Evolutionary conservation across 2,113 vertebrate genomes (phyloP), one percentile per base, ranked within the genome.

Genomic region (Cyphomyrus discorhynchus): DNA sequence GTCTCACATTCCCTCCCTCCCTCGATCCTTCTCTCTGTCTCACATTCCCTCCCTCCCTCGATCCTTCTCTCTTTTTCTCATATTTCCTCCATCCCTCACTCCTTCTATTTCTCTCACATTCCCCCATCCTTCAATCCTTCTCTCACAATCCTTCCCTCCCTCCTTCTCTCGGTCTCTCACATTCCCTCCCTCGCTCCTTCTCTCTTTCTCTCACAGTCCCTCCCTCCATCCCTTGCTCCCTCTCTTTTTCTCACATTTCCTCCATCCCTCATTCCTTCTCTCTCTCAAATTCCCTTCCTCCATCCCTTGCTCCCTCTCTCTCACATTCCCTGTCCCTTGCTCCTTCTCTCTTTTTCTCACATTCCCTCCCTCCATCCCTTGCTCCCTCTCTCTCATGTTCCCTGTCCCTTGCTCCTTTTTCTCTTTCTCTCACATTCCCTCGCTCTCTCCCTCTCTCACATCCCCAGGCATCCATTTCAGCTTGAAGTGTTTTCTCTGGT

Each of bases 381-480:
- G 5, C 58, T 62, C 58, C 58, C 1, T 62, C 1, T 7, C 21
- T 62, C 56, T 62, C 21, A 66, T 8, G 11, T 27, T 70, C 3
- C 62, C n/a, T 70, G 3, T 50, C 24, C 58, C 2, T 62, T 15
- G 49, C 49, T 50, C 11, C 52, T 5, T 5, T 1, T 1, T 80
- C 66, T 56, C 8, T 13, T 27, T 46, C 31, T 56, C 35, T 5
- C 88, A 52, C 50, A 24, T 31, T 49, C 42, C 52, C 66, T 70
- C 15, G 2, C 74, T 6, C 85, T 13, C n/a, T 70, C 62, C 10
- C 15, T 17, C 52, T 2, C 7, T 2, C 92, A 66, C 90, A 89
- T 94, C 92, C 94, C 93, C 92, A 93, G 92, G 93, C 92, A 86
- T 94, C 92, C 0, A 62, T 92, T 92, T 90, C 86, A 90, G 27